Evolutionary conservation across 2,888 invertebrate species (phyloP).

Genomic region (Phaedon cochleariae): DNA sequence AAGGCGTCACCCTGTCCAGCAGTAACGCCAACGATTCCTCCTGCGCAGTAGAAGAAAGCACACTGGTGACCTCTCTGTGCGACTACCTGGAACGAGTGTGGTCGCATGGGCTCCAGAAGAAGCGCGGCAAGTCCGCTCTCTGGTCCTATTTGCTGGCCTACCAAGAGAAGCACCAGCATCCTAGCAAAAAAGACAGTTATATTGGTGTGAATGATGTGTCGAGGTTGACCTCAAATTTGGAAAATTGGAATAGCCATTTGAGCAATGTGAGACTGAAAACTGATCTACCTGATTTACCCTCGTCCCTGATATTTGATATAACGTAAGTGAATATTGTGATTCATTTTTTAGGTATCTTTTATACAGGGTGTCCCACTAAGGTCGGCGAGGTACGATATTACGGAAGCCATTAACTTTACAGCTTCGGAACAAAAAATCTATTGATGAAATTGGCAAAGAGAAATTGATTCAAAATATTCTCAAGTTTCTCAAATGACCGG

Average conservation of each 20-base stretch:
- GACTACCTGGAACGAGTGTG: slow-evolving; percentile 96
- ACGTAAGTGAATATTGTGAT: too few relatives aligned
- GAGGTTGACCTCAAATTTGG: slow-evolving; percentile 55
- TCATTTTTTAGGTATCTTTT: too few relatives aligned
- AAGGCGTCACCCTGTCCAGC: slow-evolving; percentile 90
- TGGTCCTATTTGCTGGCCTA: slow-evolving; percentile 95
- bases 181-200: slow-evolving; percentile 70
- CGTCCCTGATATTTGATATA: slow-evolving; percentile 88
- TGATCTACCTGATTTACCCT: slow-evolving; percentile 76
- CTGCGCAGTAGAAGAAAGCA: slow-evolving; percentile 92
- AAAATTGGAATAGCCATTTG: slow-evolving; percentile 56
- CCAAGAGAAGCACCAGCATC: slow-evolving; percentile 78
- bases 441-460: too few relatives aligned
- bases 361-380: too few relatives aligned
- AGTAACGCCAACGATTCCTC: slow-evolving; percentile 79
- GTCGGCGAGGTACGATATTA: too few relatives aligned
- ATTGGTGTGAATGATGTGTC: slow-evolving; percentile 64
- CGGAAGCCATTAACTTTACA: too few relatives aligned
- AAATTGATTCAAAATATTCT: too few relatives aligned
- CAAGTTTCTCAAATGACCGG: too few relatives aligned
- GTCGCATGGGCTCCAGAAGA: slow-evolving; percentile 96
- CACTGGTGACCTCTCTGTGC: slow-evolving; percentile 96
- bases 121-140: slow-evolving; percentile 95
- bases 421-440: too few relatives aligned
- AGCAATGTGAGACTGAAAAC: slow-evolving; percentile 52